Evolutionary conservation across 2,797 vertebrate genomes (phyloP).

Genomic region (Steatocranus sp.): DNA sequence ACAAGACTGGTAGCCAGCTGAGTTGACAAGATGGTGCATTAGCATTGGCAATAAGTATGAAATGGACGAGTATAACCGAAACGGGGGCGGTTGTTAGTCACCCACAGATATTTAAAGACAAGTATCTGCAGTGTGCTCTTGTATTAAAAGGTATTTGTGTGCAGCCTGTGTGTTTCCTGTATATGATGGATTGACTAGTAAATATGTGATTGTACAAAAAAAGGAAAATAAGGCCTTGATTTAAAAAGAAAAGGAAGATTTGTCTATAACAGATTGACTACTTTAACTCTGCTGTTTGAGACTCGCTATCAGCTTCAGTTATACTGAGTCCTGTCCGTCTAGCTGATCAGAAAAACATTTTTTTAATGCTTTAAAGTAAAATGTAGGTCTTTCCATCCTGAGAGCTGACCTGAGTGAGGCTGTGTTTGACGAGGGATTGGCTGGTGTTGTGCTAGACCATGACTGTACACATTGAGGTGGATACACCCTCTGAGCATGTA

Average conservation of each 20-base stretch:
- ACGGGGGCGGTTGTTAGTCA: neutral
- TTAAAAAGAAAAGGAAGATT: neutral
- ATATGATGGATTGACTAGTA: neutral
- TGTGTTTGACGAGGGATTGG: conserved; percentile 28
- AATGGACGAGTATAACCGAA: neutral
- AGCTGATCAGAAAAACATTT: neutral
- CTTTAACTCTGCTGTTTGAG: neutral
- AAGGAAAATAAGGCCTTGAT: neutral
- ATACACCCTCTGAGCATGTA: conserved; percentile 65
- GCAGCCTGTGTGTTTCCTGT: neutral
- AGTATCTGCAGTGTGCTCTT: neutral
- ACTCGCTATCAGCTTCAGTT: neutral
- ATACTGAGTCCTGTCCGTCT: neutral
- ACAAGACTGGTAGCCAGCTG: conserved; percentile 25
- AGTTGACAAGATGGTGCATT: conserved; percentile 20
- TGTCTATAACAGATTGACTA: neutral
- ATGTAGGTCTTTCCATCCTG: neutral
- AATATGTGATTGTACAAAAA: neutral
- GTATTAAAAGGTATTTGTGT: neutral
- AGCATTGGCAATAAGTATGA: conserved; percentile 1
- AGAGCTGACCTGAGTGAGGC: conserved; percentile 21
- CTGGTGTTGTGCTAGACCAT: conserved; percentile 52
- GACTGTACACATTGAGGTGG: conserved; percentile 52
- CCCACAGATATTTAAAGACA: neutral
- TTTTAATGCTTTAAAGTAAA: neutral